phyloP scores from a whole-genome alignment of 2,888 invertebrate species.

The Eilema sororculum region DNA sequence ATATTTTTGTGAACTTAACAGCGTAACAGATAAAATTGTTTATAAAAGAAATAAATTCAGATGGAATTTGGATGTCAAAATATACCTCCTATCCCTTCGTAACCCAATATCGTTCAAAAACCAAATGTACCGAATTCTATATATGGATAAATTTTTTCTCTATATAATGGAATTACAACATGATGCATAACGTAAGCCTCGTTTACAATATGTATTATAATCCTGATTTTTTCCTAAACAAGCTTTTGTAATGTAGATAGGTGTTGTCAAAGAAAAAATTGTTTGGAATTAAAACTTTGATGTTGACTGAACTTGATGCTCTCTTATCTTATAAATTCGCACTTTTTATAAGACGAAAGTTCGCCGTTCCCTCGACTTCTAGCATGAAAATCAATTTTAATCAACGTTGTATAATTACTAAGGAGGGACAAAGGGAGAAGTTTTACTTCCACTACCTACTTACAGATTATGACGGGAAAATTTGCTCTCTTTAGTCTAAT shows the following conservation, averaged over 20 bases:
- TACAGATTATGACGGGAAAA: not conserved
- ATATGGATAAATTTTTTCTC: not conserved
- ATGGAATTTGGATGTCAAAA: too few species aligned
- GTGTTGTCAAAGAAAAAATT: not conserved
- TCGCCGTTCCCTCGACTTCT: conserved; percentile 1
- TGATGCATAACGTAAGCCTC: not conserved
- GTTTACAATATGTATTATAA: not conserved
- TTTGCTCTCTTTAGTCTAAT: not conserved
- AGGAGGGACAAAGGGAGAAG: not conserved
- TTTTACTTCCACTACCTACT: conserved; percentile 1
- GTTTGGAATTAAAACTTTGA: conserved; percentile 2
- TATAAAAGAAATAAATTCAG: too few species aligned
- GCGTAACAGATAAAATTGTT: too few species aligned
- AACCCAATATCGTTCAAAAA: not conserved
- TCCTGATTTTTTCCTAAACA: not conserved
- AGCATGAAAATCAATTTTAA: conserved; percentile 3
- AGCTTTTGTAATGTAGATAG: not conserved
- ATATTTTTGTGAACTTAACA: too few species aligned
- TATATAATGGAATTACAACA: not conserved
- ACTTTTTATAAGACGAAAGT: not conserved
- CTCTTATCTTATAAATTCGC: not conserved
- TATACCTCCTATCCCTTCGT: too few species aligned
- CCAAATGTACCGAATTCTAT: not conserved
- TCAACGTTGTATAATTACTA: conserved; percentile 4
- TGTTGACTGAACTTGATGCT: conserved; percentile 6